A percentile compares a stretch with the other conserved stretches of the same genome.
These are phyloP conservation scores for Netelia virgata DNA, from an alignment of 2,888 invertebrate genomes.

Conservation along the genomic window DNA sequence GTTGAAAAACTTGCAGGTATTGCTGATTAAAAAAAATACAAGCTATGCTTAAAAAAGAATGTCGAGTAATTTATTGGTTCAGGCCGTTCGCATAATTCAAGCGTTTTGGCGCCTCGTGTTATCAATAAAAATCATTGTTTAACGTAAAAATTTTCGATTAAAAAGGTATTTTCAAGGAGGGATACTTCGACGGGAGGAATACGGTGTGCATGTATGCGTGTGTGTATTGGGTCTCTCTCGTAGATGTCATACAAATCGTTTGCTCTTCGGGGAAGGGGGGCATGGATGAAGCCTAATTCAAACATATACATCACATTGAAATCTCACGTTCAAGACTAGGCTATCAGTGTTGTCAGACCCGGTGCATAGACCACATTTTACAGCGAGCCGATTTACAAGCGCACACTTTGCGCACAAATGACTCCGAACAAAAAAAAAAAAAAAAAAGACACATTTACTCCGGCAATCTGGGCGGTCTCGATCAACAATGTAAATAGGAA, in stretches of 20 bases:
- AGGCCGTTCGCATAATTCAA: conserved; percentile 55
- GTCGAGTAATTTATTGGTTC: conserved; percentile 61
- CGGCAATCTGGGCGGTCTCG: conserved; percentile 28
- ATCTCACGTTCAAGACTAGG: conserved; percentile 57
- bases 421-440: conserved; percentile 15
- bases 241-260: conserved; percentile 50
- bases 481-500: conserved; percentile 57
- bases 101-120: conserved; percentile 47
- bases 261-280: neutral
- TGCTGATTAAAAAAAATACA: conserved; percentile 4
- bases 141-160: conserved; percentile 55
- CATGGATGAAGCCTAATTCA: conserved; percentile 29
- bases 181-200: conserved; percentile 1
- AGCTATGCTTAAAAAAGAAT: conserved; percentile 45
- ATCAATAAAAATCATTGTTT: conserved; percentile 26
- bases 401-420: conserved; percentile 21
- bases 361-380: conserved; percentile 27
- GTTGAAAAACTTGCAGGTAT: no score
- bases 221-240: neutral
- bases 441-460: conserved; percentile 44
- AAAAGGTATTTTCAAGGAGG: conserved; percentile 14
- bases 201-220: neutral
- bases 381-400: conserved; percentile 9
- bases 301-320: conserved; percentile 47
- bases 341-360: conserved; percentile 32